Evolutionary conservation across 2,797 vertebrate species (phyloP).

Genomic region (Lophotriccus pileatus): DNA sequence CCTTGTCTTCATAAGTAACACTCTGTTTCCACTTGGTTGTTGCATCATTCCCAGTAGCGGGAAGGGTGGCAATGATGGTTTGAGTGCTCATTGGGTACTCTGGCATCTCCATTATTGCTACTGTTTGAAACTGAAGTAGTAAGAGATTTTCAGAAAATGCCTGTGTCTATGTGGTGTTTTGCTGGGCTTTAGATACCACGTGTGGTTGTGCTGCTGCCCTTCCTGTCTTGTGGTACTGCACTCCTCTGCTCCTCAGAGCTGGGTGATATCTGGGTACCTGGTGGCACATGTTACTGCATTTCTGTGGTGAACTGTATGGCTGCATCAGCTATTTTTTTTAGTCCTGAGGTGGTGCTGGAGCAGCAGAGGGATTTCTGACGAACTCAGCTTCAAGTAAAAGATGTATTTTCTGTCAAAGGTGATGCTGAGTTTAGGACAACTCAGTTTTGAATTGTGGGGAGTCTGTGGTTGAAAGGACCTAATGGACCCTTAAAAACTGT

Average conservation of each 20-base stretch:
- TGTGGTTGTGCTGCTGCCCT: not conserved
- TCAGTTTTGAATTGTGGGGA: not conserved
- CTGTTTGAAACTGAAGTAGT: not conserved
- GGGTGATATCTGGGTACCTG: not conserved
- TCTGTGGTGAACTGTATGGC: not conserved
- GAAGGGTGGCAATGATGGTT: not conserved
- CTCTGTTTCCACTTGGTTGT: not conserved
- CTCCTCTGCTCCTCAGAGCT: not conserved
- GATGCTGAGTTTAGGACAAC: not conserved
- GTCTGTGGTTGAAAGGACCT: not conserved
- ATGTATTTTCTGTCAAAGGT: not conserved
- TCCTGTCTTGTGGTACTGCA: not conserved
- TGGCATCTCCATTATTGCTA: not conserved
- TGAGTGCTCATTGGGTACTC: not conserved
- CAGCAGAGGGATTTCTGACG: not conserved
- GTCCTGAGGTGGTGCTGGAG: not conserved
- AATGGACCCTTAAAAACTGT: not conserved
- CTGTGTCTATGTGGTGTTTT: not conserved
- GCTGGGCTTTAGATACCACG: not conserved
- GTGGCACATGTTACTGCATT: fast-evolving
- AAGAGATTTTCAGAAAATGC: not conserved
- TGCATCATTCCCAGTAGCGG: not conserved
- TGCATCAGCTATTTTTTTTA: not conserved
- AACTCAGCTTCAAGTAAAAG: not conserved
- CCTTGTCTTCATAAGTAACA: not conserved